Percentiles rank a stretch among this genome's conserved stretches.
phyloP scores from a whole-genome alignment of 2,113 vertebrate species.

The Vombatus ursinus region DNA sequence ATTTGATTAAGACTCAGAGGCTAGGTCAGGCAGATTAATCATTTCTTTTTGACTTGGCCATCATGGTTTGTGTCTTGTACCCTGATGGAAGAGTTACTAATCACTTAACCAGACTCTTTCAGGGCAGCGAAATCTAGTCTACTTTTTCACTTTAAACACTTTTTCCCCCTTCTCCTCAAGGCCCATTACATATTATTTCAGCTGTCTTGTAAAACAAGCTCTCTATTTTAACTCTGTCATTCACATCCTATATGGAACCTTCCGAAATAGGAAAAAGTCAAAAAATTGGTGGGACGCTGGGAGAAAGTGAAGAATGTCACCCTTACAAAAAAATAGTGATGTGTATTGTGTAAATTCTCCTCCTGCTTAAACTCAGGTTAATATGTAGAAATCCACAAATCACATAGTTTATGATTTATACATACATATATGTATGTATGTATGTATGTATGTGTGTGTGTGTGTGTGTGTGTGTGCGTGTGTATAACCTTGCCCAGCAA shows the following conservation, averaged over 20 bases:
- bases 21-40: background rate
- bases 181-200: slow-evolving; percentile 41
- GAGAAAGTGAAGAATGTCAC: background rate
- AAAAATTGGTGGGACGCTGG: slow-evolving; percentile 14
- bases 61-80: slow-evolving; percentile 13
- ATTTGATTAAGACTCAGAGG: background rate
- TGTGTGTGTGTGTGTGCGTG: too few species aligned
- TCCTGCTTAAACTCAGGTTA: slow-evolving; percentile 26
- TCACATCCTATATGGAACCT: slow-evolving; percentile 46
- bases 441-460: background rate
- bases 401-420: background rate
- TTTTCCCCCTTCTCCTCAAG: slow-evolving; percentile 36
- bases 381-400: background rate
- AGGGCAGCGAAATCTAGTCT: background rate
- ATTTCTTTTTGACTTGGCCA: background rate
- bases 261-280: background rate
- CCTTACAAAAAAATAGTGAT: slow-evolving; percentile 4
- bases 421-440: background rate
- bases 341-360: background rate
- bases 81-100: fast-evolving
- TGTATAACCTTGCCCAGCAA: background rate
- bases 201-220: background rate
- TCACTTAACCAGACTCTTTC: slow-evolving; percentile 1
- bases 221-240: slow-evolving; percentile 30
- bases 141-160: slow-evolving; percentile 7